A percentile compares a stretch with the other conserved stretches of the same genome.
phyloP scores from a whole-genome alignment of 2,888 invertebrate species.

The Aphodius sticticus region DNA sequence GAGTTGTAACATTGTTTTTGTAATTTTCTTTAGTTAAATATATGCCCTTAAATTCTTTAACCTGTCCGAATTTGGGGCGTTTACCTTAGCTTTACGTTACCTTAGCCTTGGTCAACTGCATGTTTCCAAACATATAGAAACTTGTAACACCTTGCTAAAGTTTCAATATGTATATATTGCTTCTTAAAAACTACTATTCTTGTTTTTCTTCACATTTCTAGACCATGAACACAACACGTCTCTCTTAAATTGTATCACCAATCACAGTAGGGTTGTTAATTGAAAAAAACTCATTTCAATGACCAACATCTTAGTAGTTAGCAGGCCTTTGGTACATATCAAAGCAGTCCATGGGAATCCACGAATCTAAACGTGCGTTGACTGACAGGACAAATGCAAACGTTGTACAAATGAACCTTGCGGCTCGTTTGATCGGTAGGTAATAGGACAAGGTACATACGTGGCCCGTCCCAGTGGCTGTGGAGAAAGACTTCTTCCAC shows the following conservation, averaged over 20 bases:
- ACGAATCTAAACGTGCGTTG: not conserved
- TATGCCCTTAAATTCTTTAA: too few species aligned
- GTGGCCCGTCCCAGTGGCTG: not conserved
- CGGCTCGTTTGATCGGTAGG: not conserved
- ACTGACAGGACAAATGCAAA: not conserved
- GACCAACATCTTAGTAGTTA: not conserved
- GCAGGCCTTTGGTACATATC: not conserved
- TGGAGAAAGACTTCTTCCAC: not conserved
- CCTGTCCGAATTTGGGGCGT: too few species aligned
- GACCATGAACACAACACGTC: not conserved
- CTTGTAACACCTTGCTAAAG: too few species aligned
- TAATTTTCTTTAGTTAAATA: too few species aligned
- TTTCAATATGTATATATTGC: too few species aligned
- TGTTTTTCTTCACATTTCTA: too few species aligned
- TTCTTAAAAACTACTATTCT: too few species aligned
- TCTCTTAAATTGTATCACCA: not conserved
- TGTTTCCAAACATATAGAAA: too few species aligned
- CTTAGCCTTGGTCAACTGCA: too few species aligned
- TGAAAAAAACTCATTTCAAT: not conserved
- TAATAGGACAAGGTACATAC: not conserved
- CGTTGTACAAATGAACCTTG: not conserved
- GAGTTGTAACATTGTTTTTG: too few species aligned
- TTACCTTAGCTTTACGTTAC: too few species aligned
- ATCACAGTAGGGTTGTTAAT: not conserved
- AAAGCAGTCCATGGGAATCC: not conserved